phyloP scores from a whole-genome alignment of 2,797 vertebrate species.

The Choloepus didactylus region DNA sequence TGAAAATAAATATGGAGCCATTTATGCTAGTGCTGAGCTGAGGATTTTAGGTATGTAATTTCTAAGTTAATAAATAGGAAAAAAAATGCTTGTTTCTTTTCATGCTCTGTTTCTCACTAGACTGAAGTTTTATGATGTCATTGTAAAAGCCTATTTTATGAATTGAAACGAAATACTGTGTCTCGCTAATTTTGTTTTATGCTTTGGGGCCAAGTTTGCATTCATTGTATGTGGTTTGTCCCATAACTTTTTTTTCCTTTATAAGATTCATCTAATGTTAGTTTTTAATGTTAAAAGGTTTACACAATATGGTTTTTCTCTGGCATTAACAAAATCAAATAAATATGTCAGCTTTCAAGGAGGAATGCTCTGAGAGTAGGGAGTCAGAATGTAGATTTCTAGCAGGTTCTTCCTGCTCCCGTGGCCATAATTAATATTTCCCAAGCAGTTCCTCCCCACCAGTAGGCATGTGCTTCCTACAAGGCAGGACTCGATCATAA shows the following conservation, averaged over 20 bases:
- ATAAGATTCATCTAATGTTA: neutral
- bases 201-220: neutral
- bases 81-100: neutral
- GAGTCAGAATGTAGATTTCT: neutral
- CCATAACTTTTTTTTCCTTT: neutral
- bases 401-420: neutral
- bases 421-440: neutral
- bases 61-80: conserved; percentile 47
- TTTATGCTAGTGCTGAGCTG: conserved; percentile 95
- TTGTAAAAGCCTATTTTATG: conserved; percentile 34
- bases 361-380: neutral
- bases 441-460: neutral
- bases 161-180: conserved; percentile 19
- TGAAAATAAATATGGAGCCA: conserved; percentile 95
- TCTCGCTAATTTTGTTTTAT: conserved; percentile 32
- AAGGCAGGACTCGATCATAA: neutral
- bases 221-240: neutral
- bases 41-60: conserved; percentile 93
- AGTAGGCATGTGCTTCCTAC: neutral
- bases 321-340: neutral
- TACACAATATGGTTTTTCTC: neutral
- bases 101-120: conserved; percentile 39
- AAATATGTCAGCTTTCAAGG: conserved; percentile 10
- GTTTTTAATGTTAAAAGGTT: conserved; percentile 31
- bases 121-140: conserved; percentile 37